Evolutionary conservation across 2,113 vertebrate genomes (phyloP).

Genomic region (Tetrax tetrax): DNA sequence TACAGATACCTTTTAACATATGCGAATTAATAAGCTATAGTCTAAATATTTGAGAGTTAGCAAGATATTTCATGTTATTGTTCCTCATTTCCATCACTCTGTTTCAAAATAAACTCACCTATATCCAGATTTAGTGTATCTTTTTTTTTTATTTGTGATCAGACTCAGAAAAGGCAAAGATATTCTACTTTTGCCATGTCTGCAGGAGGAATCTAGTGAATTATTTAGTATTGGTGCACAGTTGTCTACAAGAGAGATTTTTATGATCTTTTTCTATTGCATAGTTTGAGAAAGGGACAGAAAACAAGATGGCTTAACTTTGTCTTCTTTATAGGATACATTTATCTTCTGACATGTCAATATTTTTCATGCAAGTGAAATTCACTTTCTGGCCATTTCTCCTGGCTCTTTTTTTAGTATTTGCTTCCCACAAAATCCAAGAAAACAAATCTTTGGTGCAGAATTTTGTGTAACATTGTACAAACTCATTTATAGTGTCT

Average conservation of each 20-base stretch:
- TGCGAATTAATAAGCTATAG: neutral
- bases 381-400: conserved; percentile 1
- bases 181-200: neutral
- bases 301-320: conserved; percentile 21
- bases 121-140: neutral
- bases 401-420: neutral
- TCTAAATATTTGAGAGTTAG: neutral
- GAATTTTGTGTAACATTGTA: neutral
- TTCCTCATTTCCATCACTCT: neutral
- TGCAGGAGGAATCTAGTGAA: neutral
- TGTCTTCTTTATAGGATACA: neutral
- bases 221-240: conserved; percentile 8
- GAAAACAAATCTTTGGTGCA: neutral
- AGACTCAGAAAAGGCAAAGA: neutral
- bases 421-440: neutral
- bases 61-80: neutral
- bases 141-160: neutral
- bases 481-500: neutral
- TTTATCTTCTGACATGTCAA: neutral
- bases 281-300: neutral
- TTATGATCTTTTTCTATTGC: neutral
- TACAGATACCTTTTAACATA: neutral
- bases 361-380: neutral
- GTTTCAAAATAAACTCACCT: neutral
- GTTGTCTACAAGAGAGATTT: neutral